Evolutionary conservation across 2,888 invertebrate species (phyloP), one percentile per base, ranked within the genome.

Genomic region (Pegoplata infirma): DNA sequence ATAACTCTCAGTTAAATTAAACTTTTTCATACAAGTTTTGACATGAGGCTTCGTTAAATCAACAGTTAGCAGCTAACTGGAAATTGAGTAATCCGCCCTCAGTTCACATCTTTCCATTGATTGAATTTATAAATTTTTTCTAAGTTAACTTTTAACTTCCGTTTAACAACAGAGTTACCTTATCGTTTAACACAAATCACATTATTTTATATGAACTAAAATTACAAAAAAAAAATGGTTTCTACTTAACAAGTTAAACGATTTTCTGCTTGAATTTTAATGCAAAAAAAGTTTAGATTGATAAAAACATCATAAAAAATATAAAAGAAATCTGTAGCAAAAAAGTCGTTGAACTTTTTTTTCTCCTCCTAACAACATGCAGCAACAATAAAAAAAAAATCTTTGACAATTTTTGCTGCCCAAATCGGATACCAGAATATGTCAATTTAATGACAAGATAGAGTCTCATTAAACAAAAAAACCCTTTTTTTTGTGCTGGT

Each of bases 301-400:
- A 77, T 44, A 66, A 66, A 59, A 69, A 46, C 56, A 58, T 16
- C 36, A 21, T 17, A 28, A 56, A 59, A 28, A 17, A 14, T 16
- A 40, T 23, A 55, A 12, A 12, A 14, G 10, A 10, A 64, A 51
- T 49, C 36, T 19, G 7, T 25, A 61, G 66, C 23, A 21, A 28
- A 61, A 72, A 72, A 67, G 79, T 63, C 71, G 58, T 63, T 75
- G 75, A 79, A 79, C 75, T 69, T 71, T 61, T 55, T 56, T 47
- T 28, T 36, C 49, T 63, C 49, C 77, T 67, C 44, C 53, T 77
- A 55, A 49, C 23, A 64, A 25, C 28, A 36, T 17, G 21, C 14
- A 49, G 21, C 19, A n/a, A 51, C 25, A 21, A 40, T 28, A n/a
- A 21, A 5, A 40, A 23, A 12, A 51, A 12, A 44, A 44, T 5